These are phyloP conservation scores for Puffinus mauretanicus DNA, from an alignment of 2,113 vertebrate genomes.

Conservation along the genomic window DNA sequence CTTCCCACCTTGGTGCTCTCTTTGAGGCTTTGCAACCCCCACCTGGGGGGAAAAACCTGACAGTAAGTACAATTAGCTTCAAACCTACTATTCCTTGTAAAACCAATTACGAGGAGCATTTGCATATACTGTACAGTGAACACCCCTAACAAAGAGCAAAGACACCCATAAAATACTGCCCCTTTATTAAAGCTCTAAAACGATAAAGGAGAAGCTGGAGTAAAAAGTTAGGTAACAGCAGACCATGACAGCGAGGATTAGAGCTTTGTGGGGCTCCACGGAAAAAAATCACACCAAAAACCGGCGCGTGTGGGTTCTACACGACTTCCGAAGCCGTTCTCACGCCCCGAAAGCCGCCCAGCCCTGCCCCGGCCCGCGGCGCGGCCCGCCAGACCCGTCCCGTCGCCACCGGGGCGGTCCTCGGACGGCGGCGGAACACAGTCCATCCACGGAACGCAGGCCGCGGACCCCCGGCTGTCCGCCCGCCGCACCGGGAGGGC, in stretches of 20 bases:
- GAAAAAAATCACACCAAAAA: neutral
- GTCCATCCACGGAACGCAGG: too few species aligned
- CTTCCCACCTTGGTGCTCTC: neutral
- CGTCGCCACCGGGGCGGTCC: too few species aligned
- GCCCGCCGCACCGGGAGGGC: too few species aligned
- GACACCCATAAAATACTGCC: neutral
- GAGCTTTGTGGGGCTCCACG: neutral
- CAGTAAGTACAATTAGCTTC: neutral
- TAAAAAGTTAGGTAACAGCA: neutral
- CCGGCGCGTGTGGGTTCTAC: neutral
- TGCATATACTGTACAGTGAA: neutral
- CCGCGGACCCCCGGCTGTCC: too few species aligned
- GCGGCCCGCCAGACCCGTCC: neutral
- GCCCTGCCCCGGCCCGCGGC: neutral
- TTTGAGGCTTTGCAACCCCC: neutral
- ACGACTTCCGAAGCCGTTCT: neutral
- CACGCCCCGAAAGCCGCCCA: neutral
- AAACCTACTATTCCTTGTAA: neutral
- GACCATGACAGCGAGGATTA: neutral
- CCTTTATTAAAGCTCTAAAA: neutral
- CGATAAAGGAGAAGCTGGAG: neutral
- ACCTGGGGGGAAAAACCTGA: fast-evolving
- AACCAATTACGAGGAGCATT: neutral
- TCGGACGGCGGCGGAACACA: too few species aligned
- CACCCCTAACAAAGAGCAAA: neutral